These are phyloP conservation scores for Engystomops pustulosus DNA, from an alignment of 2,113 vertebrate species.

Conservation along the genomic window DNA sequence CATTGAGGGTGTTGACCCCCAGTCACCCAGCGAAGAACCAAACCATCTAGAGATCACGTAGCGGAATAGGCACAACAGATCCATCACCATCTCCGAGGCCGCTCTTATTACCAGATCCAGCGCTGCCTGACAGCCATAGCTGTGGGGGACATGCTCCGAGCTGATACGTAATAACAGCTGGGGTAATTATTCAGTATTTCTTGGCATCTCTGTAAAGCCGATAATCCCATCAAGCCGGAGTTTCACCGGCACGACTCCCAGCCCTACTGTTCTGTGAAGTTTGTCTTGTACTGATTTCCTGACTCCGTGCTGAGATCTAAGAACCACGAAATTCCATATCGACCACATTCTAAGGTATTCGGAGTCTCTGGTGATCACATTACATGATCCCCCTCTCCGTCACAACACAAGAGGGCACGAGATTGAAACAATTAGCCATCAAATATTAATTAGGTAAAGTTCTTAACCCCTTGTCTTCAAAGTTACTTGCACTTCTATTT, in stretches of 20 bases:
- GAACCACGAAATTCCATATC: conserved; percentile 6
- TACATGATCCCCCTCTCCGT: background rate
- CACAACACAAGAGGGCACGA: too few relatives aligned
- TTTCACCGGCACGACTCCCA: conserved; percentile 26
- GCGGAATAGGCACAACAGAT: background rate
- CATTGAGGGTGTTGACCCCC: background rate
- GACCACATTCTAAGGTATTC: conserved; percentile 6
- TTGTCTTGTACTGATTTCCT: conserved; percentile 41
- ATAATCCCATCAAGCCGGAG: conserved; percentile 48
- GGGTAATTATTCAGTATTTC: conserved; percentile 36
- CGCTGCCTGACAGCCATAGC: background rate
- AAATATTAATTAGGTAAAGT: too few relatives aligned
- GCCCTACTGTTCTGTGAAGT: conserved; percentile 47
- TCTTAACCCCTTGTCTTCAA: too few relatives aligned
- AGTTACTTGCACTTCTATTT: too few relatives aligned
- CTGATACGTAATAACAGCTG: conserved; percentile 33
- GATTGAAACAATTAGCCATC: too few relatives aligned
- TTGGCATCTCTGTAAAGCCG: conserved; percentile 42
- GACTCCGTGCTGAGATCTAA: conserved; percentile 47
- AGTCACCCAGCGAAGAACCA: background rate
- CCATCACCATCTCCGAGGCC: background rate
- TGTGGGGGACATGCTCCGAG: background rate
- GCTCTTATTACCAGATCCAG: background rate
- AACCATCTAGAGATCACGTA: background rate
- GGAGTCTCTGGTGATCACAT: background rate